These are phyloP conservation scores for Malurus cyaneus DNA, from an alignment of 2,113 vertebrate species.

Conservation along the genomic window DNA sequence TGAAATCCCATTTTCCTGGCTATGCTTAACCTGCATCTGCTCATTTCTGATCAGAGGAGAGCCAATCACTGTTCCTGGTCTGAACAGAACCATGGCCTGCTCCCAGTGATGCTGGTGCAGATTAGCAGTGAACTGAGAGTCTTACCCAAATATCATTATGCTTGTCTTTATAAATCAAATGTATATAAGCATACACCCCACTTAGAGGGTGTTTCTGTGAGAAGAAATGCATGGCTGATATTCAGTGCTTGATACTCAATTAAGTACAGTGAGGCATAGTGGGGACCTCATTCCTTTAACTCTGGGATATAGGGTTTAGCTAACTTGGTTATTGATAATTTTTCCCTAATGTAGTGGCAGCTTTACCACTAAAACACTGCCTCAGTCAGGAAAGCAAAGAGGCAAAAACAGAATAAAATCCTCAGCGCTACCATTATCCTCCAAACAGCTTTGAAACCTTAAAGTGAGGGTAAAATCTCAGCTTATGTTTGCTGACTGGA, in stretches of 20 bases:
- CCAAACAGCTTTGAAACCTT: not conserved
- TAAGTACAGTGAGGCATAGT: not conserved
- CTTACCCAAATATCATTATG: not conserved
- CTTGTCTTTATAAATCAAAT: not conserved
- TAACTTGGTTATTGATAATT: not conserved
- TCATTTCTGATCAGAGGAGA: not conserved
- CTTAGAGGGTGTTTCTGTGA: not conserved
- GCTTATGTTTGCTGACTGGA: not conserved
- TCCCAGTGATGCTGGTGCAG: not conserved
- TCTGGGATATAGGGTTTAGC: not conserved
- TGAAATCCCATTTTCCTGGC: not conserved
- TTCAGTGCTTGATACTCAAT: rapidly evolving
- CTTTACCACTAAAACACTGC: not conserved
- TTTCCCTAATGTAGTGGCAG: not conserved
- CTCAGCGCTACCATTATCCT: not conserved
- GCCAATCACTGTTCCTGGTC: not conserved
- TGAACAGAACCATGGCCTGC: not conserved
- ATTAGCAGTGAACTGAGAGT: not conserved
- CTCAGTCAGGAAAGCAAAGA: not conserved
- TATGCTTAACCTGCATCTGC: not conserved
- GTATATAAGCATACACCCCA: not conserved
- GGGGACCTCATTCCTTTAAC: not conserved
- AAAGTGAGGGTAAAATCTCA: not conserved
- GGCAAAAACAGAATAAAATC: not conserved
- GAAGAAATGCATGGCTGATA: not conserved